Evolutionary conservation across 1,140 invertebrate species (phyloP).

Genomic region (Sitobion miscanthi): DNA sequence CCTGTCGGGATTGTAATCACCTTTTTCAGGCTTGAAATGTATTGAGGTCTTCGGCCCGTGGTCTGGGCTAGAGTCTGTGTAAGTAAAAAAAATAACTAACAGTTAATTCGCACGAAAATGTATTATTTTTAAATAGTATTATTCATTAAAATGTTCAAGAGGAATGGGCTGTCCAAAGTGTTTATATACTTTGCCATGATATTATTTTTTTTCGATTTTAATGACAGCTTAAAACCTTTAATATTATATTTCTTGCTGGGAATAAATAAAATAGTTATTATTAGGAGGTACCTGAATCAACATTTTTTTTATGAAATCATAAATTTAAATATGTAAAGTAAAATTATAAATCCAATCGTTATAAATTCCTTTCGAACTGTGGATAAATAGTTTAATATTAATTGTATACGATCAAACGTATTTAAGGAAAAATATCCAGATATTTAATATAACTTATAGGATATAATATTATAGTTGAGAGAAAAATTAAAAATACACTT

Average conservation of each 20-base stretch:
- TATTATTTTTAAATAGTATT: neutral
- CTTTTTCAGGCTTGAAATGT: neutral
- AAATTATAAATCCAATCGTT: too few species aligned
- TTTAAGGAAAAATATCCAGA: too few species aligned
- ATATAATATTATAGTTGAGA: too few species aligned
- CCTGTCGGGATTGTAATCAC: neutral
- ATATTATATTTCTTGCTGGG: neutral
- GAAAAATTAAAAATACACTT: too few species aligned
- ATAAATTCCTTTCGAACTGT: too few species aligned
- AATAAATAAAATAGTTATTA: neutral
- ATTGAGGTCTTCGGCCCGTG: too few species aligned
- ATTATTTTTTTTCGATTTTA: neutral
- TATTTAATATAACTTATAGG: too few species aligned
- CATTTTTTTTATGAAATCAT: too few species aligned
- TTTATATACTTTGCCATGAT: neutral
- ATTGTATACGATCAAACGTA: too few species aligned
- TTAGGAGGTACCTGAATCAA: too few species aligned
- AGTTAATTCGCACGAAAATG: neutral
- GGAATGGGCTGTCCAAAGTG: neutral
- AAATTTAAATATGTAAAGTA: too few species aligned
- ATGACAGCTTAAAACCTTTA: neutral
- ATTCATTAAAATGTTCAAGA: neutral
- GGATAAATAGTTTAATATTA: too few species aligned
- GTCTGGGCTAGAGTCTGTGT: neutral
- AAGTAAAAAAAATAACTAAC: neutral